phyloP scores from a whole-genome alignment of 2,888 invertebrate genomes.

The Anticlea derivata region DNA sequence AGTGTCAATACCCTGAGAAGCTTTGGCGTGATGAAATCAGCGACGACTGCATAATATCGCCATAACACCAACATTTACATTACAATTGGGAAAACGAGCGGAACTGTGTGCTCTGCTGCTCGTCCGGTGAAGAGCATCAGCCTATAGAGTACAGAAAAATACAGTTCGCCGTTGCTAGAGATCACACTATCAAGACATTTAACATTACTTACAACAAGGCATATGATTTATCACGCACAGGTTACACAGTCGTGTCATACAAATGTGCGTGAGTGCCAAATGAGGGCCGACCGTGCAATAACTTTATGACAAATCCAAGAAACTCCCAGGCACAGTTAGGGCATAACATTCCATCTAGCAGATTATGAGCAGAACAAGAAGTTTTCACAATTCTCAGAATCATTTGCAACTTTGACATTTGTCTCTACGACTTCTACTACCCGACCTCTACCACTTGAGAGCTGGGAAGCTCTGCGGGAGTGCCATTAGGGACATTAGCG shows the following conservation, averaged over 20 bases:
- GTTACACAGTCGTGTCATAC: too few species aligned
- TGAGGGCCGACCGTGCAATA: too few species aligned
- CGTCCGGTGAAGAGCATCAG: not conserved
- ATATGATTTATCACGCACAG: too few species aligned
- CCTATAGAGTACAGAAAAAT: not conserved
- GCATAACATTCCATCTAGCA: not conserved
- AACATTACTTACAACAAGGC: too few species aligned
- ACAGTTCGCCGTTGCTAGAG: not conserved
- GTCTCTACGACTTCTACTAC: not conserved
- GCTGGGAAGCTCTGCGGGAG: not conserved
- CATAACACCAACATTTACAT: slow-evolving; percentile 21
- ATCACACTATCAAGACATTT: not conserved
- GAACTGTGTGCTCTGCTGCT: slow-evolving; percentile 17
- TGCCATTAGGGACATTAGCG: slow-evolving; percentile 13
- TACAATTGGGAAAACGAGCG: slow-evolving; percentile 27
- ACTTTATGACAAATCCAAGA: too few species aligned
- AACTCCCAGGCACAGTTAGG: too few species aligned
- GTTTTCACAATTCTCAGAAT: too few species aligned
- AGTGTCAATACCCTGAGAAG: not conserved
- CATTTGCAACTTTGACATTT: too few species aligned
- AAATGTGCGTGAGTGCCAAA: too few species aligned
- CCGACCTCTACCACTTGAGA: not conserved
- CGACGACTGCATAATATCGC: slow-evolving; percentile 21
- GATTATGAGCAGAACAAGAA: not conserved
- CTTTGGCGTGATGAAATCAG: not conserved